Percentiles rank a stretch among this genome's conserved stretches.
These are phyloP conservation scores for Apeira syringaria DNA, from an alignment of 2,888 invertebrate species.

Conservation along the genomic window DNA sequence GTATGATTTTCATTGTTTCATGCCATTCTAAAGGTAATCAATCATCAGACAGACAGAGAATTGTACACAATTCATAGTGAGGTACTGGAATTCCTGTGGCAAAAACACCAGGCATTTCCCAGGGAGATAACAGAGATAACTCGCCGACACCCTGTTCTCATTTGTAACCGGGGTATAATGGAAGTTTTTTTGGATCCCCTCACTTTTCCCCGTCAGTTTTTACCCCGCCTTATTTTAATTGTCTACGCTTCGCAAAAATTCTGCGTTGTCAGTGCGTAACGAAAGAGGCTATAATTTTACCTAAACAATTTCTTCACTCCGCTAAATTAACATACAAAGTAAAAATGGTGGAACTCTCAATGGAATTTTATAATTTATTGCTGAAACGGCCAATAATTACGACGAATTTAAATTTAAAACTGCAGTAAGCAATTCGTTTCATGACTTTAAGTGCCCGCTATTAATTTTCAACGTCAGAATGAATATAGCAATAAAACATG, in stretches of 20 bases:
- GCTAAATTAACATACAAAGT: constrained; percentile 34
- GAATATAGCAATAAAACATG: constrained; percentile 15
- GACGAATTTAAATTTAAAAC: constrained; percentile 32
- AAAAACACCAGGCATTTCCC: constrained; percentile 44
- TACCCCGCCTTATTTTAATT: constrained; percentile 66
- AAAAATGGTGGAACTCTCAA: constrained; percentile 29
- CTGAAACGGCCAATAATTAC: constrained; percentile 30
- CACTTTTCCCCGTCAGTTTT: constrained; percentile 69
- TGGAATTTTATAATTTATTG: constrained; percentile 30
- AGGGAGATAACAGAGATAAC: constrained; percentile 62
- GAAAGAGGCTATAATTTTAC: constrained; percentile 25
- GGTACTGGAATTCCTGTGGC: constrained; percentile 25
- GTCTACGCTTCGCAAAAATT: constrained; percentile 53
- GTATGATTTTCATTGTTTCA: neutral
- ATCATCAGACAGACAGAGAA: constrained; percentile 14
- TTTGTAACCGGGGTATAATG: constrained; percentile 73
- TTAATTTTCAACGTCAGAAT: constrained; percentile 18
- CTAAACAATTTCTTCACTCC: constrained; percentile 28
- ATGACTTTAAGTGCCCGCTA: constrained; percentile 15
- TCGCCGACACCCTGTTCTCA: constrained; percentile 56
- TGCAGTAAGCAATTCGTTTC: constrained; percentile 26
- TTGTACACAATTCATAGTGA: constrained; percentile 23
- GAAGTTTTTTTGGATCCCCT: constrained; percentile 71
- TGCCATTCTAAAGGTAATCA: constrained; percentile 6
- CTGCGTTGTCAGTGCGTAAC: constrained; percentile 29